phyloP scores from a whole-genome alignment of 2,113 vertebrate species.

The Glareola pratincola region DNA sequence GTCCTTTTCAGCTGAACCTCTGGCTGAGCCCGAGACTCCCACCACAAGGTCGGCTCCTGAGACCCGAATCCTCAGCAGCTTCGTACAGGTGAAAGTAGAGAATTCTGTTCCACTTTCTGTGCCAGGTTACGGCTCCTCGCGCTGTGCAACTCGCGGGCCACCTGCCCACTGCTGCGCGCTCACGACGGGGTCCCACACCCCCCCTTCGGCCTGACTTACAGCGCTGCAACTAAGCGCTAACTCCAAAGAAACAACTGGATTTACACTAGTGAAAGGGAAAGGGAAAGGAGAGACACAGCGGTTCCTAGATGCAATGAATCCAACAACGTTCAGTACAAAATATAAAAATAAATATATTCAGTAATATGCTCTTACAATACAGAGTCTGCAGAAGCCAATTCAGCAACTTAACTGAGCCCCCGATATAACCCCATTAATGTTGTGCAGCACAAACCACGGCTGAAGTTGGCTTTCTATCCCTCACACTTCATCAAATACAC shows the following conservation, averaged over 20 bases:
- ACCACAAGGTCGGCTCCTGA: accelerated
- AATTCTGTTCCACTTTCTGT: too few relatives aligned
- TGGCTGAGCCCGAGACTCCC: neutral
- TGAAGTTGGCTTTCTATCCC: accelerated
- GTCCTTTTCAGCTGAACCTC: neutral
- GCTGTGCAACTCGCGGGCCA: neutral
- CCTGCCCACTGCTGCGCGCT: neutral
- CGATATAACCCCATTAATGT: accelerated
- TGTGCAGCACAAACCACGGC: accelerated
- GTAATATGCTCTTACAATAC: neutral
- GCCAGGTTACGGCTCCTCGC: too few relatives aligned
- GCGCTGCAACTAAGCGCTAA: neutral
- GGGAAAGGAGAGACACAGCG: neutral
- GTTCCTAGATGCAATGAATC: neutral
- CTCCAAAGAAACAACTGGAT: neutral
- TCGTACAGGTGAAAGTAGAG: accelerated
- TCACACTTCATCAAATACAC: neutral
- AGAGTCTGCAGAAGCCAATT: neutral
- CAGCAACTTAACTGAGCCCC: neutral
- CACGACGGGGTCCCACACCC: accelerated
- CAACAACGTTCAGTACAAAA: neutral
- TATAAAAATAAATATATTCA: neutral
- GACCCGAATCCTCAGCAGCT: neutral
- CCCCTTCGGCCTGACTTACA: neutral
- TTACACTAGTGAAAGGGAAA: neutral